Evolutionary conservation across 2,113 vertebrate species (phyloP), one percentile per base, ranked within the genome.

Genomic region (Actenoides hombroni): DNA sequence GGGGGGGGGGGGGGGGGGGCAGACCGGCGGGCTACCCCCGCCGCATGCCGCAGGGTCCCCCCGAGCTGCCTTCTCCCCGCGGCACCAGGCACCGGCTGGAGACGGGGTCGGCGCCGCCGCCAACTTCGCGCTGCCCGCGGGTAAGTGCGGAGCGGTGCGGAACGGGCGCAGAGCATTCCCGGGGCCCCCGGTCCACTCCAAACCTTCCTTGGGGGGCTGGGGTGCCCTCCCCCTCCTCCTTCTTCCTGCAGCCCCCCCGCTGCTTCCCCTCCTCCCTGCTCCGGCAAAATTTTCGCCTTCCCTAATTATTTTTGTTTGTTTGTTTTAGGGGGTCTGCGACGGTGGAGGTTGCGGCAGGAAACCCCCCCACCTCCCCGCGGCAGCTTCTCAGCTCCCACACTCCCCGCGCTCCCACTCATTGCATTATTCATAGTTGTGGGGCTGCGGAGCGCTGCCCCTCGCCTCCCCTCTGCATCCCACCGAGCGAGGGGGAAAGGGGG

Each of bases 121-220:
- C 84, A 92, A 94, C 85, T 94, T 81, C 57, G 81, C 85, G 73
- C 76, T 86, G 81, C 90, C 93, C 90, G 64, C 90, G 86, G 90
- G 90, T 95, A 90, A 95, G 94, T 95, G 94, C 90, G 80, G 84
- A 39, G 46, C 57, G 76, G 81, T 25, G 71, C 71, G 68, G 81
- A 68, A 28, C 60, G 42, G 35, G 83, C 8, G 76, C 74, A 74
- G 78, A 75, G 88, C 88, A 75, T 71, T 75, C 80, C 80, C 60
- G 83, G 77, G 35, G 35, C 49, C 56, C 37, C 56, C 46, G 21
- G 11, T 49, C 48, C 48, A 49, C 48, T 19, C 48, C 23, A 25
- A 10, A 33, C 21, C 63, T 59, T 65, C 39, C 63, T 56, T 8
- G 56, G 3, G 37, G 25, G n/a, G 46, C 28, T 20, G 71, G 31